Percentiles rank a stretch among this genome's conserved stretches.
phyloP scores from a whole-genome alignment of 2,797 vertebrate species.

The Miichthys miiuy region DNA sequence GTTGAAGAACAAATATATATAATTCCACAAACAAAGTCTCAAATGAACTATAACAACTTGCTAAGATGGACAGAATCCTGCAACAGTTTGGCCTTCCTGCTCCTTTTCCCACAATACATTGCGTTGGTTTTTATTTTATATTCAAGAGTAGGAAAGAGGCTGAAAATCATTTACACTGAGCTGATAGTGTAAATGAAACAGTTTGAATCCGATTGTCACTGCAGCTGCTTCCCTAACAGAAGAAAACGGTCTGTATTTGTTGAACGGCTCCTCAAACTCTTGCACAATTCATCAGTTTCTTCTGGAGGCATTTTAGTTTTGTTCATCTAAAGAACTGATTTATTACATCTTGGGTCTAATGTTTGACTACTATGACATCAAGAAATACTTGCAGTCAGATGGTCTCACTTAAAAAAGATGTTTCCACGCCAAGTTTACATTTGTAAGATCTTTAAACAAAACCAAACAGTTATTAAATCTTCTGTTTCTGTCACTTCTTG shows the following conservation, averaged over 20 bases:
- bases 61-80: conserved; percentile 56
- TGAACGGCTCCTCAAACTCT: conserved; percentile 20
- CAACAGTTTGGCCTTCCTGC: conserved; percentile 45
- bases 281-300: conserved; percentile 25
- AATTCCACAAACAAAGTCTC: neutral
- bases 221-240: conserved; percentile 15
- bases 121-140: conserved; percentile 7
- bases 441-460: neutral
- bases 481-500: neutral
- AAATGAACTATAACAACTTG: conserved; percentile 37
- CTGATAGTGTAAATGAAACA: conserved; percentile 44
- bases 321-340: neutral
- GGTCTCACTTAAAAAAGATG: neutral
- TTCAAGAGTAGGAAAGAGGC: neutral
- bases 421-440: conserved; percentile 1
- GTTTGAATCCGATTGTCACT: conserved; percentile 8
- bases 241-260: neutral
- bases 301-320: conserved; percentile 46
- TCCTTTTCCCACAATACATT: conserved; percentile 7
- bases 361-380: neutral
- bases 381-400: conserved; percentile 14
- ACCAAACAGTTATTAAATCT: neutral
- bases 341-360: neutral
- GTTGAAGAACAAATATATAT: conserved; percentile 5
- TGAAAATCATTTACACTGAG: conserved; percentile 52